A percentile compares a stretch with the other conserved stretches of the same genome.
phyloP scores from a whole-genome alignment of 1,140 invertebrate species.

The Hormaphis cornu region DNA sequence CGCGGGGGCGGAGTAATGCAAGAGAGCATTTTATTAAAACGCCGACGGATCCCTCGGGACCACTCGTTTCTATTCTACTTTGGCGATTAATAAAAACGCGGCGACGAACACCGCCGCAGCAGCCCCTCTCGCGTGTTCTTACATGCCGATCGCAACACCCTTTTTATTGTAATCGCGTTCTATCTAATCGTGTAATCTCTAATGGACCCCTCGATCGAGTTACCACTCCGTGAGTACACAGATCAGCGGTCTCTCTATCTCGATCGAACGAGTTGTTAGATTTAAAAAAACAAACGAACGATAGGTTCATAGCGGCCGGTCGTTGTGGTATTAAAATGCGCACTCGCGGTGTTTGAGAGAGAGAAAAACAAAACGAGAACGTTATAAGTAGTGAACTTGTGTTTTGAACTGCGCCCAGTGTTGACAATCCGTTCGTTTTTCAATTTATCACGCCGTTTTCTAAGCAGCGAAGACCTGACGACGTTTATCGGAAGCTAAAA shows the following conservation, averaged over 20 bases:
- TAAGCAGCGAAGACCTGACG: no score
- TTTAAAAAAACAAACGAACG: neutral
- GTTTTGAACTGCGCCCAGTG: no score
- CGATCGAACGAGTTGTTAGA: slow-evolving; percentile 21
- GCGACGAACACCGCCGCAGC: neutral
- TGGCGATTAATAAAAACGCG: slow-evolving; percentile 30
- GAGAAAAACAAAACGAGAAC: no score
- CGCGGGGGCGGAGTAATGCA: no score
- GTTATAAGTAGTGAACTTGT: no score
- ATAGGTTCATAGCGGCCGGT: neutral
- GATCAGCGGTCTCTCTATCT: slow-evolving; percentile 13
- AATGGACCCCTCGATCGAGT: slow-evolving; percentile 27
- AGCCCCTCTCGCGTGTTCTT: neutral
- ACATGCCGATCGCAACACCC: slow-evolving; percentile 14
- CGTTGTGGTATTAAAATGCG: neutral
- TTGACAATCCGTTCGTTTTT: no score
- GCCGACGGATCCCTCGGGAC: neutral
- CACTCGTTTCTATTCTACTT: slow-evolving; percentile 19
- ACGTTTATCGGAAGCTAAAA: no score
- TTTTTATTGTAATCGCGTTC: slow-evolving; percentile 22
- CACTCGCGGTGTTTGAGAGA: no score
- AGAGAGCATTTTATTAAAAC: slow-evolving; percentile 13
- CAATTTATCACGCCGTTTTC: no score
- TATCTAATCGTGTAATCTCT: slow-evolving; percentile 31
- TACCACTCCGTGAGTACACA: slow-evolving; percentile 19